phyloP scores from a whole-genome alignment of 2,888 invertebrate species.

The Polyommatus iphigenia region DNA sequence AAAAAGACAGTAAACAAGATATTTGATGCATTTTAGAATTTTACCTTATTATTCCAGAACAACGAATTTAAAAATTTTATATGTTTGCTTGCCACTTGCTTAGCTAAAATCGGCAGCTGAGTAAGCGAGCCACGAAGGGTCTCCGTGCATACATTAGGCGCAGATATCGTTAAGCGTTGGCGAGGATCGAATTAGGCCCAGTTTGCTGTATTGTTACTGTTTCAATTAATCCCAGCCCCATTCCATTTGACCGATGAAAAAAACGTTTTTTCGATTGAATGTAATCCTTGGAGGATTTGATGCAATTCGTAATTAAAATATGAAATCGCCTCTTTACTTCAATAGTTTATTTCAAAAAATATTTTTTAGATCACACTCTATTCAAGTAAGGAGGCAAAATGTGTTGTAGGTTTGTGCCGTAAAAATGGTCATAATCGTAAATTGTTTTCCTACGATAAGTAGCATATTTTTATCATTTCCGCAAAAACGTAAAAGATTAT shows the following conservation, averaged over 20 bases:
- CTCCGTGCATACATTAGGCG: conserved; percentile 74
- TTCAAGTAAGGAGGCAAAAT: too few relatives aligned
- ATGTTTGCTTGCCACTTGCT: background rate
- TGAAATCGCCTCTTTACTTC: background rate
- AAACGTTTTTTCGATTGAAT: background rate
- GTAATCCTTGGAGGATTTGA: background rate
- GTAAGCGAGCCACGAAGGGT: conserved; percentile 54
- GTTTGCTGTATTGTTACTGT: conserved; percentile 47
- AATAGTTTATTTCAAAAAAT: background rate
- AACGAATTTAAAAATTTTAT: too few relatives aligned
- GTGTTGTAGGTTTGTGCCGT: too few relatives aligned
- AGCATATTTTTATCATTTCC: too few relatives aligned
- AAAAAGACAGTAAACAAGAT: too few relatives aligned
- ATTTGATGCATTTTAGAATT: too few relatives aligned
- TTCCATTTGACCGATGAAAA: conserved; percentile 22
- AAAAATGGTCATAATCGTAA: too few relatives aligned
- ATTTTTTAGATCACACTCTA: too few relatives aligned
- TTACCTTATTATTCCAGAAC: too few relatives aligned
- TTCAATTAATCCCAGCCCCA: conserved; percentile 19
- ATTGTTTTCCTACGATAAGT: too few relatives aligned
- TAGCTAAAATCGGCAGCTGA: background rate
- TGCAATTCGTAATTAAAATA: background rate
- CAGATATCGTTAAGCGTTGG: conserved; percentile 75
- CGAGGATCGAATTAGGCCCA: conserved; percentile 71
- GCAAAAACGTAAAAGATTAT: too few relatives aligned